phyloP scores from a whole-genome alignment of 2,888 invertebrate species.

The Athalia circularis region DNA sequence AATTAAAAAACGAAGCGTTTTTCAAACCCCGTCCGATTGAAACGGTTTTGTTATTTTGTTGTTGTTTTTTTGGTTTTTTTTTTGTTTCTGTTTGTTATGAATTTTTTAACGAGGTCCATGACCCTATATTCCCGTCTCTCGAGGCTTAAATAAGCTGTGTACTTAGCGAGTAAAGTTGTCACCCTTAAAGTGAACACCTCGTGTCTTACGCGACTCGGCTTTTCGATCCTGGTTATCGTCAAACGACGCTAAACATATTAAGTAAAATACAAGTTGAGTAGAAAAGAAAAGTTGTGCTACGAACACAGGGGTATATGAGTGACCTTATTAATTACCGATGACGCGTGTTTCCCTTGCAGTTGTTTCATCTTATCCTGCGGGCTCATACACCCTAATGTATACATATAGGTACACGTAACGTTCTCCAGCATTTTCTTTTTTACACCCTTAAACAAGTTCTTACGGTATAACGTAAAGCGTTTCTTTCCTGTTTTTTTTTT shows the following conservation, averaged over 20 bases:
- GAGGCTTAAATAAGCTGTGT: not conserved
- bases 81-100: too few relatives aligned
- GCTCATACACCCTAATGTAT: not conserved
- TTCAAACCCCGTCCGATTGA: too few relatives aligned
- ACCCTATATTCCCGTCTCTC: too few relatives aligned
- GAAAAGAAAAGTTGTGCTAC: not conserved
- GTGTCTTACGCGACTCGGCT: constrained; percentile 14
- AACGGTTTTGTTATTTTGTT: too few relatives aligned
- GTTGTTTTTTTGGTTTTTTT: too few relatives aligned
- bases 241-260: constrained; percentile 41
- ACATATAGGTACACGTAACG: too few relatives aligned
- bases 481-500: too few relatives aligned
- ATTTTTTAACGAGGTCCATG: too few relatives aligned
- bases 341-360: constrained; percentile 60
- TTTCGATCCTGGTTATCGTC: constrained; percentile 45
- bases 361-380: constrained; percentile 49
- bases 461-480: too few relatives aligned
- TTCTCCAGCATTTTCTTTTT: too few relatives aligned
- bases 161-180: not conserved
- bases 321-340: constrained; percentile 60
- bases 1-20: too few relatives aligned
- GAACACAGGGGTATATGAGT: not conserved
- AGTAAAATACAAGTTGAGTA: not conserved
- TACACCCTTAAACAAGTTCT: too few relatives aligned
- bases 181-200: not conserved